Conservation (phyloP, 2,888 invertebrate genomes). For the Chalcosyrphus nemorum region DNA sequence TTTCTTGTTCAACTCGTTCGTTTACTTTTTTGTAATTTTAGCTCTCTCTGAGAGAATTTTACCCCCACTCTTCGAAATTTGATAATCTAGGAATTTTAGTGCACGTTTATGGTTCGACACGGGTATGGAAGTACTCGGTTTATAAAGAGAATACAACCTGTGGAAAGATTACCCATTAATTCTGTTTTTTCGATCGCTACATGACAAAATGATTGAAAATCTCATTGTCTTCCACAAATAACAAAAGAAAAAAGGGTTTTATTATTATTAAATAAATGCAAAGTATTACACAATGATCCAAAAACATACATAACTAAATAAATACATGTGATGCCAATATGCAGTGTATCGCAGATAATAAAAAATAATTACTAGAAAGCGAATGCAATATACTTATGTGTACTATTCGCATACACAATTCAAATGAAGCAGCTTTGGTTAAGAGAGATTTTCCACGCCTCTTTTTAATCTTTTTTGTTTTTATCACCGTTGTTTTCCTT, state of each 20-base stretch:
- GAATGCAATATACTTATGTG: slow-evolving; percentile 19
- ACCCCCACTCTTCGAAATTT: no score
- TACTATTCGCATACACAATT: slow-evolving; percentile 26
- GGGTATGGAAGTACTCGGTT: no score
- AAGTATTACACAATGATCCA: slow-evolving; percentile 45
- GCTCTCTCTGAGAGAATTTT: no score
- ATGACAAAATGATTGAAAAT: not conserved
- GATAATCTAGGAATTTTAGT: no score
- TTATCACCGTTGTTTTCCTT: slow-evolving; percentile 23
- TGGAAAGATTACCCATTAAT: no score
- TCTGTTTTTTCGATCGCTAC: not conserved
- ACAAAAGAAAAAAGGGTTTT: slow-evolving; percentile 36
- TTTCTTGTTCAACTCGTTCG: no score
- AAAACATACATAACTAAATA: slow-evolving; percentile 16
- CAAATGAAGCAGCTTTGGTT: slow-evolving; percentile 65
- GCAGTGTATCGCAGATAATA: slow-evolving; percentile 21
- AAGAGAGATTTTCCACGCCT: slow-evolving; percentile 19
- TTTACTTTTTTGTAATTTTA: no score
- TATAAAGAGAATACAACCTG: no score
- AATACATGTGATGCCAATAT: slow-evolving; percentile 51
- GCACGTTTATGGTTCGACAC: no score
- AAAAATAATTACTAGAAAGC: slow-evolving; percentile 23
- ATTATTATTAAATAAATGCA: slow-evolving; percentile 48
- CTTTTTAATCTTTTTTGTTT: not conserved
- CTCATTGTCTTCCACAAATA: slow-evolving; percentile 9